phyloP scores from a whole-genome alignment of 2,797 vertebrate species.

The Spea hammondii region DNA sequence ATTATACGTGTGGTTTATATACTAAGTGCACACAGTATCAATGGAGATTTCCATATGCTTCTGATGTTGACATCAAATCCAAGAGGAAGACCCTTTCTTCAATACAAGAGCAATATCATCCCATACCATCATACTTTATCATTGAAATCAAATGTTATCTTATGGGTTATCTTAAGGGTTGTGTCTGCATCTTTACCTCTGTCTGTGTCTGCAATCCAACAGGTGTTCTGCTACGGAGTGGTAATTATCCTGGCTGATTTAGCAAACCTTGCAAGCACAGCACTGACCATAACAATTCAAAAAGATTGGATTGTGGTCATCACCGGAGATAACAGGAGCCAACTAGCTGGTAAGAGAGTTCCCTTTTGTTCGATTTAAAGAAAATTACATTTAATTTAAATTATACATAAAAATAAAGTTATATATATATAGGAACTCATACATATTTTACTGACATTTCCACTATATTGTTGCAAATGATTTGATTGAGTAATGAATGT shows the following conservation, averaged over 20 bases:
- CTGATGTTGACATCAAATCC: not conserved
- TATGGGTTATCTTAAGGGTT: no score
- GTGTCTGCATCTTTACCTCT: no score
- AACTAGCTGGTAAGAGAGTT: conserved; percentile 64
- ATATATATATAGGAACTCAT: not conserved
- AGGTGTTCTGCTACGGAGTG: conserved; percentile 77
- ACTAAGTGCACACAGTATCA: not conserved
- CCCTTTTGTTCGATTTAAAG: no score
- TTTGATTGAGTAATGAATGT: not conserved
- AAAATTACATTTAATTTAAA: no score
- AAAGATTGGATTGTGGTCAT: conserved; percentile 75
- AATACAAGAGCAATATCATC: not conserved
- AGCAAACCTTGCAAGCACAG: conserved; percentile 73
- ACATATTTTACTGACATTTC: not conserved
- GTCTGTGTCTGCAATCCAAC: conserved; percentile 48
- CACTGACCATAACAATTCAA: conserved; percentile 73
- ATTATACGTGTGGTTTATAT: not conserved
- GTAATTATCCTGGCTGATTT: conserved; percentile 75
- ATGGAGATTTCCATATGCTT: not conserved
- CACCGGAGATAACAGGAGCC: conserved; percentile 70
- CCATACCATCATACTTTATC: not conserved
- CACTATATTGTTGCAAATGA: not conserved
- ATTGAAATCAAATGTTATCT: no score
- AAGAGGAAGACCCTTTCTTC: not conserved
- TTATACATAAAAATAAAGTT: not conserved